These are phyloP conservation scores for Botia almorhae DNA, from an alignment of 2,797 vertebrate genomes.

Conservation along the genomic window DNA sequence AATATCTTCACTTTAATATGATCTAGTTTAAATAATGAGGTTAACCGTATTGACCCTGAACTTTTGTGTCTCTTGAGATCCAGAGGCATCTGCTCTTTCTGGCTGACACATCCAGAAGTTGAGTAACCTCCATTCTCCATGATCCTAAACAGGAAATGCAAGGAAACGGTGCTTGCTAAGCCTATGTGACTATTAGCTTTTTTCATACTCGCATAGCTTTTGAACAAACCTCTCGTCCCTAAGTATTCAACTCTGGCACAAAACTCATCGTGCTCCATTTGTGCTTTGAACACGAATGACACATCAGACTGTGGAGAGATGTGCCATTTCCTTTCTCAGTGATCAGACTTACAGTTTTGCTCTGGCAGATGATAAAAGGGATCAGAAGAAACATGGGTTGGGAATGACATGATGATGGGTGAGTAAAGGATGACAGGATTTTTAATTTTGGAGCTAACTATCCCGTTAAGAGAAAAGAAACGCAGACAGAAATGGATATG, in stretches of 20 bases:
- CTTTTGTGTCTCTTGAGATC: constrained; percentile 35
- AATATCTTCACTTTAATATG: constrained; percentile 48
- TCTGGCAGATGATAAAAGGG: not conserved
- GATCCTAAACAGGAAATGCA: constrained; percentile 34
- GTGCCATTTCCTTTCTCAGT: not conserved
- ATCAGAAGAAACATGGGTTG: not conserved
- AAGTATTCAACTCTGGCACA: not conserved
- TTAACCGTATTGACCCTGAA: constrained; percentile 40
- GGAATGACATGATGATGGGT: not conserved
- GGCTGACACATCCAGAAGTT: constrained; percentile 1
- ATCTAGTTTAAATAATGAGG: constrained; percentile 43
- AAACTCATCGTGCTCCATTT: not conserved
- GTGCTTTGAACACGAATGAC: not conserved
- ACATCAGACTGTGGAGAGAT: not conserved
- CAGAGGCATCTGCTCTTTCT: constrained; percentile 35
- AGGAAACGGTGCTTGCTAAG: not conserved
- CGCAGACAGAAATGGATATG: not conserved
- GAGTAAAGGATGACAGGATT: not conserved
- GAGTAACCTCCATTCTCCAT: not conserved
- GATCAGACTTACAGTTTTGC: not conserved
- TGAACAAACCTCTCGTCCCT: not conserved
- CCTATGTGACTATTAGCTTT: not conserved
- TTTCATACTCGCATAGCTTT: not conserved
- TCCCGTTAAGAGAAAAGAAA: not conserved
- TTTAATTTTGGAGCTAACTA: not conserved